Evolutionary conservation across 2,888 invertebrate species (phyloP), one percentile per base, ranked within the genome.

Genomic region (Synanthedon formicaeformis): DNA sequence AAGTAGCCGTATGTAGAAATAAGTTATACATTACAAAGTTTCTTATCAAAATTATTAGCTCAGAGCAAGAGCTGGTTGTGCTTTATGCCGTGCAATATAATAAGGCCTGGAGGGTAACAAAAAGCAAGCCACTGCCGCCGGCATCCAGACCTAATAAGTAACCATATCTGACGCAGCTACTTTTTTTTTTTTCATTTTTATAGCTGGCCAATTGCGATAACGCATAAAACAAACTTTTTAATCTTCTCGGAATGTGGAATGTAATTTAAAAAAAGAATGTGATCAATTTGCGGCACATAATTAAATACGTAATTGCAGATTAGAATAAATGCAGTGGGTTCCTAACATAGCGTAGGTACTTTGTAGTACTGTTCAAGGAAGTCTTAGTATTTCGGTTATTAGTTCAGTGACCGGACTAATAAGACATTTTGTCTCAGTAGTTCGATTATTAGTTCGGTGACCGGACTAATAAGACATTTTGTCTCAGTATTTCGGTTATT

Each of bases 111-210:
- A 65, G 65, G 69, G 58, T 56, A 57, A 64, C 68, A 74, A 80
- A 78, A 71, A 70, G 61, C 53, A 49, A 49, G 60, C 56, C 55
- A 59, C 57, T 53, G 62, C 64, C 67, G 65, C 58, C 67, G 75
- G 74, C 71, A 80, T 78, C 76, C 68, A 64, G 69, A 69, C 75
- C 76, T 78, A 78, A 81, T 81, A 81, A 78, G 77, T 68, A 71
- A 69, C 81, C 81, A 71, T 83, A 83, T 80, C 62, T 65, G 79
- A 68, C 58, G 61, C 63, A 60, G 62, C 73, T 59, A 62, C 73
- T 78, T 81, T 81, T 79, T 16, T 77, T 48, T 45, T 45, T 45
- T 45, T 45, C 12, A 45, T n/a, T 34, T 34, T 34, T 34, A 34
- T 34, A 34, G 34, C 34, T 12, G 45, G 45, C 45, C 45, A 45